Evolutionary conservation across 2,113 vertebrate species (phyloP).

Genomic region (Mastomys coucha): DNA sequence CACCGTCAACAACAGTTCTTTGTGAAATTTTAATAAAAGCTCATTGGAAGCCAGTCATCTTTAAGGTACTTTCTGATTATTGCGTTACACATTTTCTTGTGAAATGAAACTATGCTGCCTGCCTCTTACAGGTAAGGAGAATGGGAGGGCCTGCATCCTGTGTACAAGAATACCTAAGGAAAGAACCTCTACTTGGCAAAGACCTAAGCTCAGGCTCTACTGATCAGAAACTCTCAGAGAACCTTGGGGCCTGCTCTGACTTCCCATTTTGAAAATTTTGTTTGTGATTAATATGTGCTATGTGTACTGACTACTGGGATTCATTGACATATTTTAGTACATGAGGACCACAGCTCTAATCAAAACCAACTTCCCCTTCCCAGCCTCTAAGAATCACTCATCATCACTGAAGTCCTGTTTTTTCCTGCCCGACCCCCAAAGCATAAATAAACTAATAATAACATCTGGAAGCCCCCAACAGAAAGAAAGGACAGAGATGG

Average conservation of each 20-base stretch:
- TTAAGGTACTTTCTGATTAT: background rate
- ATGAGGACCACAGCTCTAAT: too few species aligned
- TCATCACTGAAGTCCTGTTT: background rate
- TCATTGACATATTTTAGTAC: background rate
- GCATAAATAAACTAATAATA: background rate
- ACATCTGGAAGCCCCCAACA: background rate
- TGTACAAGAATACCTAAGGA: background rate
- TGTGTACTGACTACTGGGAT: background rate
- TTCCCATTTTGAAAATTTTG: background rate
- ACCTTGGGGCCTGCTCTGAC: background rate
- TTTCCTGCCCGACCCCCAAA: background rate
- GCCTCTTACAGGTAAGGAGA: background rate
- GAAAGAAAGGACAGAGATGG: background rate
- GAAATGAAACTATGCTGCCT: background rate
- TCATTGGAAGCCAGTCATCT: background rate
- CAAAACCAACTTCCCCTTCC: background rate
- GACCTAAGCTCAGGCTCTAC: background rate
- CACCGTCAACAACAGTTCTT: background rate
- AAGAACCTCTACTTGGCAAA: background rate
- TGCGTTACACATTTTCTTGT: background rate
- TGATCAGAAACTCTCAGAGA: background rate
- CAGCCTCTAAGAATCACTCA: background rate
- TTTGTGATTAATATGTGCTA: background rate
- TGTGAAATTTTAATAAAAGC: conserved; percentile 21
- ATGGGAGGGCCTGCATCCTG: background rate